Percentiles rank a stretch among this genome's conserved stretches.
These are phyloP conservation scores for Pangasius sanitwongsei DNA, from an alignment of 2,797 vertebrate genomes.

Conservation along the genomic window DNA sequence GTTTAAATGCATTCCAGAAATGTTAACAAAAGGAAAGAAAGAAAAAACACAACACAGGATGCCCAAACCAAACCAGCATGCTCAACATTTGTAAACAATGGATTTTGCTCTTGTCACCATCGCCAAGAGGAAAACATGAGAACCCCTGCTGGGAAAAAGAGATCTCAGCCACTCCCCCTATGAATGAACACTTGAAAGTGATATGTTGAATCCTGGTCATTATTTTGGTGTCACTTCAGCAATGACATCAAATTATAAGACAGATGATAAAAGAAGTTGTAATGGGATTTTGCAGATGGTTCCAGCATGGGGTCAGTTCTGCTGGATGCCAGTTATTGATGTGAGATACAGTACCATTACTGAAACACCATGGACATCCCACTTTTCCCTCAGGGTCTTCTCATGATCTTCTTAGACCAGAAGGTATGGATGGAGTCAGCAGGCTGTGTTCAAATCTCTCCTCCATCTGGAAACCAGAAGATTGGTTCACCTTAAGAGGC, in stretches of 20 bases:
- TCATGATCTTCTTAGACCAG: constrained; percentile 51
- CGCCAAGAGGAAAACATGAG: constrained; percentile 53
- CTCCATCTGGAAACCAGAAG: constrained; percentile 56
- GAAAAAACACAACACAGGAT: constrained; percentile 78
- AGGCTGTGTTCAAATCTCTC: constrained; percentile 48
- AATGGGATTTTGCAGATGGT: constrained; percentile 45
- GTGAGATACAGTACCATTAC: constrained; percentile 49
- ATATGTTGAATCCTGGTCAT: constrained; percentile 43
- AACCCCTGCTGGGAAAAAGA: constrained; percentile 37
- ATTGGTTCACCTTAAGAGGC: constrained; percentile 58
- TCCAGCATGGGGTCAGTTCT: constrained; percentile 22
- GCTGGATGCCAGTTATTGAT: constrained; percentile 38
- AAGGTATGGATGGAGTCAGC: constrained; percentile 45
- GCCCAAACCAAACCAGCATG: constrained; percentile 82
- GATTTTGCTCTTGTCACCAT: constrained; percentile 62
- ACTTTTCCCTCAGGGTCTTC: constrained; percentile 47
- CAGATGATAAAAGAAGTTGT: constrained; percentile 45
- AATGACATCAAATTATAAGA: constrained; percentile 43
- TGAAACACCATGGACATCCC: constrained; percentile 45
- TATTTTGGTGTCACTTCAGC: constrained; percentile 48
- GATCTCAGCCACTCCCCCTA: constrained; percentile 28
- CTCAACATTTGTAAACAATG: constrained; percentile 75
- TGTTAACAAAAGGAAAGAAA: constrained; percentile 47
- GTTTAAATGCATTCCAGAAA: constrained; percentile 79
- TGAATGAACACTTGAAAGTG: constrained; percentile 47